phyloP scores from a whole-genome alignment of 2,113 vertebrate genomes.

The Puntigrus tetrazona region DNA sequence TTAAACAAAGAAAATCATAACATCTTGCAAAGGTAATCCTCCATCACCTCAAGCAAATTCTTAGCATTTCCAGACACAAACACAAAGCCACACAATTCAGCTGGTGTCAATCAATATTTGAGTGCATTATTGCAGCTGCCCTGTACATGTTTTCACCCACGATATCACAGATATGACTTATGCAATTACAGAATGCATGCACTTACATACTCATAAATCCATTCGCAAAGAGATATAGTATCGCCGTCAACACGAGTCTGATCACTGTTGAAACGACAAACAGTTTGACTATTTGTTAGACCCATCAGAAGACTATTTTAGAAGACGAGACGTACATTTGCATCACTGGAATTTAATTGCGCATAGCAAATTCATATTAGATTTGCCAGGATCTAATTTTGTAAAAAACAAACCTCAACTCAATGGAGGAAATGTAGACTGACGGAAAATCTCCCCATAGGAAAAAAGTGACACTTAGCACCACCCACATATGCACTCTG shows the following conservation, averaged over 20 bases:
- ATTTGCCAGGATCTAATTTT: constrained; percentile 10
- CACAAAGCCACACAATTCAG: not conserved
- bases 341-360: not conserved
- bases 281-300: not conserved
- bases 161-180: not conserved
- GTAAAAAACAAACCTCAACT: constrained; percentile 50
- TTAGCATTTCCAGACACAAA: not conserved
- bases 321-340: not conserved
- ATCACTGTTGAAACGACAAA: not conserved
- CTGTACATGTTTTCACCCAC: not conserved
- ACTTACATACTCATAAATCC: not conserved
- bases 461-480: constrained; percentile 73
- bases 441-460: constrained; percentile 79
- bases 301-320: not conserved
- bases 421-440: constrained; percentile 68
- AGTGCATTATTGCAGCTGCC: not conserved
- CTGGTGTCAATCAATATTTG: not conserved
- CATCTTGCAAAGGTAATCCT: constrained; percentile 42
- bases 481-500: constrained; percentile 70
- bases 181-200: not conserved
- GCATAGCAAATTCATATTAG: not conserved
- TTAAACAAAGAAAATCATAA: constrained; percentile 18
- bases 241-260: not conserved
- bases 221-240: not conserved
- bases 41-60: constrained; percentile 34